Percentiles rank a stretch among this genome's conserved stretches.
These are phyloP conservation scores for Prinia subflava DNA, from an alignment of 2,113 vertebrate genomes.

Conservation along the genomic window DNA sequence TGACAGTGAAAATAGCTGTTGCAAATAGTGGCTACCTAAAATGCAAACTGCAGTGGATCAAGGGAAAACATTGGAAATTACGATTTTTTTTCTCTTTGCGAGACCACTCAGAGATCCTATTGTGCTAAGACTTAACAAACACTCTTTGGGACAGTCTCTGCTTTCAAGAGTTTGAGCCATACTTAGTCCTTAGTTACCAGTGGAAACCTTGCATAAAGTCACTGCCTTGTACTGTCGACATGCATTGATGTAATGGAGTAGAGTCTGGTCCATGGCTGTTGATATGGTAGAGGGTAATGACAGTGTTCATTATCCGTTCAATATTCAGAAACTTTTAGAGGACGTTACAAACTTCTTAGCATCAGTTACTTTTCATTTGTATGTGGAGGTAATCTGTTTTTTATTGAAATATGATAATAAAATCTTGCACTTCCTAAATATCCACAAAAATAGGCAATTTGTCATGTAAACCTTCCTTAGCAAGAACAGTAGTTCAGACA, in stretches of 20 bases:
- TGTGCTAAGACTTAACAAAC: not conserved
- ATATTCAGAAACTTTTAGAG: not conserved
- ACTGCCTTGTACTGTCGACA: not conserved
- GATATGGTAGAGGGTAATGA: not conserved
- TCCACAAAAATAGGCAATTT: not conserved
- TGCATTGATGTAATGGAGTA: not conserved
- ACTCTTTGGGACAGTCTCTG: not conserved
- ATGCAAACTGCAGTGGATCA: not conserved
- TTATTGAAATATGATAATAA: not conserved
- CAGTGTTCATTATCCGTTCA: not conserved
- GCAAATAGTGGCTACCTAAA: not conserved
- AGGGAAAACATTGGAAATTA: not conserved
- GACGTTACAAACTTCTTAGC: not conserved
- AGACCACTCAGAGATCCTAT: not conserved
- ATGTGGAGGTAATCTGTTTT: not conserved
- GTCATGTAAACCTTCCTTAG: not conserved
- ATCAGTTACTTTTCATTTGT: not conserved
- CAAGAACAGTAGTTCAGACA: not conserved
- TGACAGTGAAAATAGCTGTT: rapidly evolving
- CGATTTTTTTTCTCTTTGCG: not conserved
- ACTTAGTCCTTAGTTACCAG: not conserved
- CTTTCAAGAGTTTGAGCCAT: not conserved
- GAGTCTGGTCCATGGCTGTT: not conserved
- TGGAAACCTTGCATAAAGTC: not conserved
- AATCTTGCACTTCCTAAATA: not conserved